Evolutionary conservation across 2,113 vertebrate genomes (phyloP).

Genomic region (Pelecanoides urinatrix): DNA sequence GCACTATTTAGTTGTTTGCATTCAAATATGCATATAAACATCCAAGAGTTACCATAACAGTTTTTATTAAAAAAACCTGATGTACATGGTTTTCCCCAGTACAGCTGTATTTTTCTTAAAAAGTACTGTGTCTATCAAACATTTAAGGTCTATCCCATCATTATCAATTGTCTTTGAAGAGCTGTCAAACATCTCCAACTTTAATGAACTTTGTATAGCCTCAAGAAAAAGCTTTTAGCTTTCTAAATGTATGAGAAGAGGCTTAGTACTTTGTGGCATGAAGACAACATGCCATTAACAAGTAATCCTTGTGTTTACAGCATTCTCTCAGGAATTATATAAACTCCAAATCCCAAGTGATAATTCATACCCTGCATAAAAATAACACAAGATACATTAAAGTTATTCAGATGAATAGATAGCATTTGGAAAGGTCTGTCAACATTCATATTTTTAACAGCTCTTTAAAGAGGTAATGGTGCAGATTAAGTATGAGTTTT

Average conservation of each 20-base stretch:
- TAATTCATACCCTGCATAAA: constrained; percentile 17
- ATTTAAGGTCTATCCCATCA: constrained; percentile 41
- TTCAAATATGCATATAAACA: constrained; percentile 43
- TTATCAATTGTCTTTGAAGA: constrained; percentile 70
- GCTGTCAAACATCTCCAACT: constrained; percentile 55
- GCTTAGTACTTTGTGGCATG: constrained; percentile 41
- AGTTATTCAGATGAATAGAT: constrained; percentile 10
- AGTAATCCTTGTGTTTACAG: constrained; percentile 22
- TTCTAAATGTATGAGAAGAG: neutral
- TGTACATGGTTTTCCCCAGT: constrained; percentile 61
- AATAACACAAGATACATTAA: constrained; percentile 14
- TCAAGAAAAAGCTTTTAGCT: constrained; percentile 42
- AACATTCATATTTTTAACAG: constrained; percentile 61
- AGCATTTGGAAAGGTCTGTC: constrained; percentile 30
- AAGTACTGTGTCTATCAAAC: constrained; percentile 74
- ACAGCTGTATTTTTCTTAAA: constrained; percentile 54
- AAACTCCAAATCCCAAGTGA: constrained; percentile 7
- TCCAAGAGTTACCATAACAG: constrained; percentile 53
- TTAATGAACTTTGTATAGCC: neutral
- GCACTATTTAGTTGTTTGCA: neutral
- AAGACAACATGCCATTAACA: neutral
- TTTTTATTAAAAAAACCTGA: constrained; percentile 72
- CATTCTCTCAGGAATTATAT: constrained; percentile 40
- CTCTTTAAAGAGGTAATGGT: constrained; percentile 72
- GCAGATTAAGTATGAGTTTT: constrained; percentile 30